These are phyloP conservation scores for Nyctalus aviator DNA, from an alignment of 2,797 vertebrate genomes.

Conservation along the genomic window DNA sequence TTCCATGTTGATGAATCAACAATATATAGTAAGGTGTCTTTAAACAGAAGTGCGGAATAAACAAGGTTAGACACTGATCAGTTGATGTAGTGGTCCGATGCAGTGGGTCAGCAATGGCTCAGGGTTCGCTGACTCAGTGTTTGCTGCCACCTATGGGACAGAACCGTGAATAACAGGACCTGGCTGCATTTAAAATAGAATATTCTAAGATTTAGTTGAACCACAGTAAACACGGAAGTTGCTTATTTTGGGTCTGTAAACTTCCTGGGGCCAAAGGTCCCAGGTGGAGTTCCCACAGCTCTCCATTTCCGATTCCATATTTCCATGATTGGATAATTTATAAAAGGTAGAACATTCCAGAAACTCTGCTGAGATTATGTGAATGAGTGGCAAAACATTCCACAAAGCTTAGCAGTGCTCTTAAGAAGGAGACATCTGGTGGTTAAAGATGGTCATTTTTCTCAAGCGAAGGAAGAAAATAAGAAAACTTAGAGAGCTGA, in stretches of 20 bases:
- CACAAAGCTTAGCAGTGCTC: background rate
- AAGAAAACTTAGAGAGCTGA: background rate
- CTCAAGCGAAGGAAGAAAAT: background rate
- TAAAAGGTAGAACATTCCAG: background rate
- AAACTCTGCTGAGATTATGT: background rate
- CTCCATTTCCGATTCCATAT: background rate
- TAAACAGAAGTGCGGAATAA: background rate
- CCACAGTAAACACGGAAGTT: background rate
- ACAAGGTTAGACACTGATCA: background rate
- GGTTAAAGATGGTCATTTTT: constrained; percentile 41
- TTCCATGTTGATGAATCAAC: background rate
- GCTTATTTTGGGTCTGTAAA: background rate
- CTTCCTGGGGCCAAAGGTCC: background rate
- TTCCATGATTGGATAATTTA: constrained; percentile 22
- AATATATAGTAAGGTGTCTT: background rate
- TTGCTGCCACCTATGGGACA: background rate
- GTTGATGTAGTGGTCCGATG: background rate
- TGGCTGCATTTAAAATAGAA: background rate
- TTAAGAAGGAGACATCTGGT: constrained; percentile 44
- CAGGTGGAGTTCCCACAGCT: background rate
- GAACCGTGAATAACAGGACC: background rate
- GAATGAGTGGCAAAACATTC: constrained; percentile 15
- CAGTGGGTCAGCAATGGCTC: background rate
- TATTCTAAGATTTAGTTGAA: background rate
- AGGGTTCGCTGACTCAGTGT: background rate